Evolutionary conservation across 2,797 vertebrate species (phyloP).

Genomic region (Melanotaenia pygmaea): DNA sequence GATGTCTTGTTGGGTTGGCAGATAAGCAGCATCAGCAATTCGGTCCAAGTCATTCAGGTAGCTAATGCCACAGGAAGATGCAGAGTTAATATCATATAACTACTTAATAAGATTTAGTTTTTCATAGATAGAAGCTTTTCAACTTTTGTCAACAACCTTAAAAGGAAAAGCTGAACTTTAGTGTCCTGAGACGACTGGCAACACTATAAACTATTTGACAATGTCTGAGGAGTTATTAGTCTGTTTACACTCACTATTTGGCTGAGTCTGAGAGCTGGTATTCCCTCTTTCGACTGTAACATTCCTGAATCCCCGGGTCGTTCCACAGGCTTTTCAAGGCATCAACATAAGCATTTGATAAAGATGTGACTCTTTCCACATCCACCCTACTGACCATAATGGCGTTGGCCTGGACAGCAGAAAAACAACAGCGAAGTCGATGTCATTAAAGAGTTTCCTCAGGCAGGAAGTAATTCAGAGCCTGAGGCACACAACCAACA

Average conservation of each 20-base stretch:
- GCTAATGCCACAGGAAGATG: constrained; percentile 63
- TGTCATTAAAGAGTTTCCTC: not conserved
- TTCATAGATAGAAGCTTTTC: not conserved
- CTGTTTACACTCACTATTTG: constrained; percentile 92
- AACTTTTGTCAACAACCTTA: constrained; percentile 37
- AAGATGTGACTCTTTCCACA: constrained; percentile 89
- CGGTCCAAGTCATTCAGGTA: constrained; percentile 86
- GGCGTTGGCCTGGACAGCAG: constrained; percentile 85
- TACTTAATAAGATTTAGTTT: not conserved
- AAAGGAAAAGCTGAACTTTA: constrained; percentile 33
- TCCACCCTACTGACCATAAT: constrained; percentile 87
- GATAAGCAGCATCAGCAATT: constrained; percentile 77
- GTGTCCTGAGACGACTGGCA: constrained; percentile 17
- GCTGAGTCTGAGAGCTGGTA: constrained; percentile 97
- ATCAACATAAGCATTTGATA: constrained; percentile 88
- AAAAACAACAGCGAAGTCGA: not conserved
- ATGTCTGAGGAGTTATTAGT: constrained; percentile 10
- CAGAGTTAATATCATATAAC: constrained; percentile 8
- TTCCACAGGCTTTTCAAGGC: constrained; percentile 96
- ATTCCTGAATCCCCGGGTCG: constrained; percentile 94
- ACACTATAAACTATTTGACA: constrained; percentile 54
- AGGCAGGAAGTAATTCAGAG: not conserved
- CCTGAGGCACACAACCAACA: not conserved
- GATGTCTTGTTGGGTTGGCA: constrained; percentile 89
- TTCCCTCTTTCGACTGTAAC: constrained; percentile 93